Conservation (phyloP, 2,888 invertebrate species). For the Eubasilissa splendida region DNA sequence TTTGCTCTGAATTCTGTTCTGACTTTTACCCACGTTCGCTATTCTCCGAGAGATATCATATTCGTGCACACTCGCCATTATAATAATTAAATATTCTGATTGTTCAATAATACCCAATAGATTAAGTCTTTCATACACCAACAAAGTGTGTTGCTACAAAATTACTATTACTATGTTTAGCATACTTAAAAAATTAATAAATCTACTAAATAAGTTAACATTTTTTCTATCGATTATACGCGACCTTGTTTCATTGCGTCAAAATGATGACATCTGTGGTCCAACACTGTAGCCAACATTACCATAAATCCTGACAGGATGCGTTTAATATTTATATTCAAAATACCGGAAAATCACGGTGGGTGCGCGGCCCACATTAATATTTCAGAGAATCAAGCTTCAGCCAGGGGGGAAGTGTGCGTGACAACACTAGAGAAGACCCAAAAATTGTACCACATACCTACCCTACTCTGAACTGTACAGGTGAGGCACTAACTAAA, state of each 20-base stretch:
- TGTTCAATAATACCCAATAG: no score
- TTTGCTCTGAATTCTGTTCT: no score
- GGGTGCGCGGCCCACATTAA: constrained; percentile 43
- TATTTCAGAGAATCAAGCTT: constrained; percentile 47
- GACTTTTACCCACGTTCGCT: no score
- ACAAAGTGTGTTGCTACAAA: no score
- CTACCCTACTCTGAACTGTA: neutral
- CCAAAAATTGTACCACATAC: constrained; percentile 6
- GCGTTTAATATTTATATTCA: constrained; percentile 51
- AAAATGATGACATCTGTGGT: constrained; percentile 8
- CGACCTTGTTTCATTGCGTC: neutral
- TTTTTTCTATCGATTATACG: neutral
- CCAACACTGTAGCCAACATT: constrained; percentile 23
- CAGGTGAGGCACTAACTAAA: no score
- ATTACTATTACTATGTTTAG: no score
- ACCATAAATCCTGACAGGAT: constrained; percentile 41
- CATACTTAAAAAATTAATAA: no score
- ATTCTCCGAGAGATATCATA: no score
- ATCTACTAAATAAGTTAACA: no score
- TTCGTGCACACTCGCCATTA: no score
- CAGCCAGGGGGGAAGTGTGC: constrained; percentile 37
- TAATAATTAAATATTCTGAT: no score
- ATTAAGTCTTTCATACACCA: no score
- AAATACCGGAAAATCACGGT: constrained; percentile 54
- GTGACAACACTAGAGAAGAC: constrained; percentile 42